Base-by-base conservation (phyloP, 2,888 invertebrate species). In the Auanema freiburgensis region DNA sequence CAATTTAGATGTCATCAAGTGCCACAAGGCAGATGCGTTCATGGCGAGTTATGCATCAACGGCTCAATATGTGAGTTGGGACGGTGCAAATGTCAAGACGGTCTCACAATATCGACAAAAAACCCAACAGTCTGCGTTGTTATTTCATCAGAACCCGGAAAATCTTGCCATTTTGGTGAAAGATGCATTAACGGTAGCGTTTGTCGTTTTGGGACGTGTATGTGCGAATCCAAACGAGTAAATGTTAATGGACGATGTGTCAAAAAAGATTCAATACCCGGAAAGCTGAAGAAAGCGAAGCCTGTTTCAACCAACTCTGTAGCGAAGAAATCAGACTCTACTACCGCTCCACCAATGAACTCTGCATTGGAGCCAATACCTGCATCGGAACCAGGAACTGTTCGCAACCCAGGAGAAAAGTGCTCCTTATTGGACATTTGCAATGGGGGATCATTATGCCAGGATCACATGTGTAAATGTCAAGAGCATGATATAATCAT, bases 201-300 rank as follows among this genome's bases (percentile, higher is more conserved):
- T 1, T 83, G 83, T 57, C 68, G 77, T 8, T 78, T 78, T 59
- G 80, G 80, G 6, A 65, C 72, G 25, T 81, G 81, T 59, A 71
- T 76, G 63, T 80, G 81, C 40, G 63, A 68, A 10, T 65, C 68
- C 2, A 77, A 71, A 11, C 65, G 71, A 40, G 56, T 68, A 41
- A 64, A 67, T 1, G 63, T 71, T 0, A 60, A 69, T 10, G 77
- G 74, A 3, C 44, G 69, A 33, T 80, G 80, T 52, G 74, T 68
- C 44, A 56, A 57, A 44, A 23, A 54, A 23, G 56, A 57, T 46
- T 2, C 16, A 14, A 55, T 40, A 12, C 24, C 18, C 11, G n/a
- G n/a, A n/a, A 55, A 56, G 25, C 6, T 21, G 11, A 24, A 23
- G 21, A 40, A 33, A 40, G 12, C 11, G 14, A 41, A 55, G 40